phyloP scores from a whole-genome alignment of 1,140 invertebrate species.

The Antheraea mylitta region DNA sequence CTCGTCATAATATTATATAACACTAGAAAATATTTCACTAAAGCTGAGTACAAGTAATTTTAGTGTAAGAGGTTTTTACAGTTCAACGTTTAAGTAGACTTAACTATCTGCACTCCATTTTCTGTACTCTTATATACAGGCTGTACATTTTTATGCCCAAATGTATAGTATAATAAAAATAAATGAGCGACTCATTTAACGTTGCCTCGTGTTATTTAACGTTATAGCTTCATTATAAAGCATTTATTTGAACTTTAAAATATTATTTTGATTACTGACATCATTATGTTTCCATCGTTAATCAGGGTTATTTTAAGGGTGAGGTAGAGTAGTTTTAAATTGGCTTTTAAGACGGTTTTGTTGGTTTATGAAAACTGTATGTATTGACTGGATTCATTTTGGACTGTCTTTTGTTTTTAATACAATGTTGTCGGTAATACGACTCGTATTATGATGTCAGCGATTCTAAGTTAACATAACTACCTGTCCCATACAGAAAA shows the following conservation, averaged over 20 bases:
- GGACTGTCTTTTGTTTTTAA: too few species aligned
- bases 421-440: too few species aligned
- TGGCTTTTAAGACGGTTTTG: too few species aligned
- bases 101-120: not conserved
- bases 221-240: slow-evolving; percentile 3
- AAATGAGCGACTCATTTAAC: not conserved
- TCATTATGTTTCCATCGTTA: not conserved
- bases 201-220: not conserved
- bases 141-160: not conserved
- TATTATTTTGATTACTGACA: not conserved
- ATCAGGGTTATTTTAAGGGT: not conserved
- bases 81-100: not conserved
- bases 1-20: too few species aligned
- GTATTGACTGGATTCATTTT: too few species aligned
- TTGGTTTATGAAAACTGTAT: too few species aligned
- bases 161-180: not conserved
- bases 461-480: too few species aligned
- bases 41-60: too few species aligned
- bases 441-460: too few species aligned
- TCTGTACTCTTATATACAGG: not conserved
- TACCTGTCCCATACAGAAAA: too few species aligned
- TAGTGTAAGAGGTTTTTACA: too few species aligned
- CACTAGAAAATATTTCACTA: too few species aligned
- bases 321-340: not conserved
- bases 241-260: not conserved